These are phyloP conservation scores for Perognathus longimembris DNA, from an alignment of 2,113 vertebrate genomes.

Conservation along the genomic window DNA sequence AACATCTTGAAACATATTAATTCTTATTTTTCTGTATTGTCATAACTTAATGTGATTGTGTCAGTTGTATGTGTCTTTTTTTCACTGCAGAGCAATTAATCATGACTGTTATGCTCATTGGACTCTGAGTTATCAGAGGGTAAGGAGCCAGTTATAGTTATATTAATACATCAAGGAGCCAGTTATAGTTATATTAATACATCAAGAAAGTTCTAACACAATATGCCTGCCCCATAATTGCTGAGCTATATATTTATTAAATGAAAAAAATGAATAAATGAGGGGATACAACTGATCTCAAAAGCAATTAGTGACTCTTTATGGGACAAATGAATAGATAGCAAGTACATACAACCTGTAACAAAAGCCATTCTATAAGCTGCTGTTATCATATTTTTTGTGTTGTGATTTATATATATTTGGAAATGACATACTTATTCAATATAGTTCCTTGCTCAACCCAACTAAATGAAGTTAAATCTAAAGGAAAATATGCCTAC, in stretches of 20 bases:
- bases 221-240: neutral
- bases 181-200: neutral
- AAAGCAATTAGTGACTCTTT: slow-evolving; percentile 36
- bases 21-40: neutral
- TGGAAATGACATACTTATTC: neutral
- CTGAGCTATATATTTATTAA: neutral
- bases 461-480: neutral
- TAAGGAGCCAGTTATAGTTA: neutral
- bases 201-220: neutral
- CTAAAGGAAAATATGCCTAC: neutral
- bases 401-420: neutral
- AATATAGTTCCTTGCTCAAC: neutral
- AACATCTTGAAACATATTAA: neutral
- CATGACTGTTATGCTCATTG: neutral
- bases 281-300: neutral
- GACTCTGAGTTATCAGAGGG: neutral
- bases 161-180: neutral
- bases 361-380: neutral
- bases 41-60: neutral
- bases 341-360: neutral
- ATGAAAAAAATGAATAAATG: slow-evolving; percentile 19
- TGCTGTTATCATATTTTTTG: slow-evolving; percentile 38
- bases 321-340: neutral
- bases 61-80: neutral
- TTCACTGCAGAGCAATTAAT: neutral